These are phyloP conservation scores for Lasiommata megera DNA, from an alignment of 2,888 invertebrate genomes.

Conservation along the genomic window DNA sequence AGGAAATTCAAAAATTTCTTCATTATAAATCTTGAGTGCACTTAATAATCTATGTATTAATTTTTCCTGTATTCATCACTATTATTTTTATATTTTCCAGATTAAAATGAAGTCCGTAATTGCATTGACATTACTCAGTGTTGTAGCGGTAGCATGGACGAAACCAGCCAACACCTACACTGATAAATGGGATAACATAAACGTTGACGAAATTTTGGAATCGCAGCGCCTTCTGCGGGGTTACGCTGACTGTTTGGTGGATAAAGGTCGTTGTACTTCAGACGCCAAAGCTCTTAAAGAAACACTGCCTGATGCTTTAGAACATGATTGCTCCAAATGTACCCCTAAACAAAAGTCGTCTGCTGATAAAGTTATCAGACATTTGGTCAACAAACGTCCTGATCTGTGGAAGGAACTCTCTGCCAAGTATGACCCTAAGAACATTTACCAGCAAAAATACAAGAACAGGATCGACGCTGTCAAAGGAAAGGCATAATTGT, in stretches of 20 bases:
- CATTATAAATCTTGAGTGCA: too few relatives aligned
- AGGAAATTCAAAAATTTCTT: too few relatives aligned
- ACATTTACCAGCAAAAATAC: conserved; percentile 85
- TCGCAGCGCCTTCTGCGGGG: conserved; percentile 84
- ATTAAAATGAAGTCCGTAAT: conserved; percentile 67
- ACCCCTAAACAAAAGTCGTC: conserved; percentile 78
- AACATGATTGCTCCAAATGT: conserved; percentile 86
- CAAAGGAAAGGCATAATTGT: conserved; percentile 39
- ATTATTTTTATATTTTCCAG: conserved; percentile 1
- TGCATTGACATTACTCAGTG: conserved; percentile 54
- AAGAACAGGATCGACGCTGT: conserved; percentile 65
- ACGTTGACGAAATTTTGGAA: conserved; percentile 84
- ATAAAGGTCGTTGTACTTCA: conserved; percentile 84
- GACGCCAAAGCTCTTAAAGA: conserved; percentile 83
- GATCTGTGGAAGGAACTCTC: conserved; percentile 85
- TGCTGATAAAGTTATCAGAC: conserved; percentile 85
- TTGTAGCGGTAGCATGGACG: conserved; percentile 55
- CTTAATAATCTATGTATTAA: too few relatives aligned
- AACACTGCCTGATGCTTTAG: conserved; percentile 86
- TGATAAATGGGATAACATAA: conserved; percentile 86
- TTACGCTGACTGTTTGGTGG: conserved; percentile 85
- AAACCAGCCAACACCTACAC: conserved; percentile 79
- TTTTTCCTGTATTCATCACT: too few relatives aligned
- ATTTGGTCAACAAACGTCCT: conserved; percentile 85
- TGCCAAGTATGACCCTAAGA: conserved; percentile 86